Conservation (phyloP, 2,888 invertebrate genomes). For the Drosophila falleni region DNA sequence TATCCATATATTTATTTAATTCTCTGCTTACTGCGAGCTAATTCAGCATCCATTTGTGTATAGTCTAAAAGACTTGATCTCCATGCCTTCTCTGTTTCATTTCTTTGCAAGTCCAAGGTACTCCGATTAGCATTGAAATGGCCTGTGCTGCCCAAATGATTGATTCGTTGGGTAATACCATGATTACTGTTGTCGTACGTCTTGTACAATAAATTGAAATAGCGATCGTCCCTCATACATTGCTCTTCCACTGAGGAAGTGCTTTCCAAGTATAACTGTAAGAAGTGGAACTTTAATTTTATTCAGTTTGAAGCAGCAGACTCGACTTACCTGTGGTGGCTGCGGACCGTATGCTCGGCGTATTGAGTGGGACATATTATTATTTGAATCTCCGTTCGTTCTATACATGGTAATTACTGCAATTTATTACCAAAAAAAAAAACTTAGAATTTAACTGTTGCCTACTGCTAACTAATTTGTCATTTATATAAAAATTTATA, state of each 20-base stretch:
- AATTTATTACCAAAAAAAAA: slow-evolving; percentile 35
- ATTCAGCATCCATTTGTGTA: slow-evolving; percentile 23
- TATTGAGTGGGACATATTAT: slow-evolving; percentile 15
- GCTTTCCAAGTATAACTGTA: slow-evolving; percentile 14
- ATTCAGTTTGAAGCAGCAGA: background rate
- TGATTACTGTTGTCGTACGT: slow-evolving; percentile 25
- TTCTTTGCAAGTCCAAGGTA: background rate
- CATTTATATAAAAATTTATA: background rate
- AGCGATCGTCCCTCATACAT: slow-evolving; percentile 42
- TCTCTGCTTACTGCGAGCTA: slow-evolving; percentile 25
- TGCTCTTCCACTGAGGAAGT: slow-evolving; percentile 19
- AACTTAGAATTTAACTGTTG: background rate
- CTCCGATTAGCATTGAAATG: background rate
- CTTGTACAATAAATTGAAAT: slow-evolving; percentile 42
- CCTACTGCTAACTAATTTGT: background rate
- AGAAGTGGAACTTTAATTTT: background rate
- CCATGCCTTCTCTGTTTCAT: slow-evolving; percentile 20
- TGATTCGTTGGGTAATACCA: background rate
- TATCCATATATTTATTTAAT: too few species aligned
- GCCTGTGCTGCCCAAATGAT: background rate
- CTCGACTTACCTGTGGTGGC: slow-evolving; percentile 12
- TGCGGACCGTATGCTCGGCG: background rate
- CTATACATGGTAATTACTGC: slow-evolving; percentile 37
- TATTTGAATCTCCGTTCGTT: slow-evolving; percentile 12
- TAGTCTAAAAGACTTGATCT: slow-evolving; percentile 20